These are phyloP conservation scores for Phortica variegata DNA, from an alignment of 1,140 invertebrate genomes.

Conservation along the genomic window DNA sequence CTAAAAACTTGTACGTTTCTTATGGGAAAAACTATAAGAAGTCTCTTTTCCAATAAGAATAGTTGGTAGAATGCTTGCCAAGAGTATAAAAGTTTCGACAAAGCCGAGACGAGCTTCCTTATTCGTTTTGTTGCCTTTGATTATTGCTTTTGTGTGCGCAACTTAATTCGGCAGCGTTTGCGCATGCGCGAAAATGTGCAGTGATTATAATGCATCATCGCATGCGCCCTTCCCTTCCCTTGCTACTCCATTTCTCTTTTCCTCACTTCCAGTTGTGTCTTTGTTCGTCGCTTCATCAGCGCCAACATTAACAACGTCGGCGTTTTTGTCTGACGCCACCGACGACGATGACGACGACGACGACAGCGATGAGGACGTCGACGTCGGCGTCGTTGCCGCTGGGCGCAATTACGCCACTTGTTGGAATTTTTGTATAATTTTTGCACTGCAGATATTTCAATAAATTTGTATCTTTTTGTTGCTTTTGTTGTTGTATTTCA, in stretches of 20 bases:
- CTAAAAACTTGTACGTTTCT: too few relatives aligned
- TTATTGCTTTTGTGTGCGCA: too few relatives aligned
- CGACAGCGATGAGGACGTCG: too few relatives aligned
- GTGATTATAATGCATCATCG: too few relatives aligned
- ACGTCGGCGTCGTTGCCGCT: conserved; percentile 49
- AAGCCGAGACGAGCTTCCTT: too few relatives aligned
- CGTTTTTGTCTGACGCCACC: conserved; percentile 12
- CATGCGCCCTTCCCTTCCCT: not conserved
- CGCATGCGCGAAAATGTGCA: too few relatives aligned
- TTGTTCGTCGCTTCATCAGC: not conserved
- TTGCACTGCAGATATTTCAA: conserved; percentile 9
- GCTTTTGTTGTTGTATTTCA: not conserved
- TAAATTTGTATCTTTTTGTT: not conserved
- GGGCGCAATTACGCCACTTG: conserved; percentile 53
- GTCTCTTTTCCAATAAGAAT: too few relatives aligned
- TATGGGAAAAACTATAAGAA: too few relatives aligned
- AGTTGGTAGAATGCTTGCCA: too few relatives aligned
- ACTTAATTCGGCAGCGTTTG: too few relatives aligned
- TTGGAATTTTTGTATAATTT: conserved; percentile 48
- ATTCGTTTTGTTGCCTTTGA: too few relatives aligned
- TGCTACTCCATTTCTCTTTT: conserved; percentile 24
- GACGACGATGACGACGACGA: conserved; percentile 40
- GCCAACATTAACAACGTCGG: not conserved
- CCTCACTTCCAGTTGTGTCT: conserved; percentile 7
- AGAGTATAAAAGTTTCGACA: too few relatives aligned